phyloP scores from a whole-genome alignment of 2,113 vertebrate genomes.

The Tachycineta bicolor region DNA sequence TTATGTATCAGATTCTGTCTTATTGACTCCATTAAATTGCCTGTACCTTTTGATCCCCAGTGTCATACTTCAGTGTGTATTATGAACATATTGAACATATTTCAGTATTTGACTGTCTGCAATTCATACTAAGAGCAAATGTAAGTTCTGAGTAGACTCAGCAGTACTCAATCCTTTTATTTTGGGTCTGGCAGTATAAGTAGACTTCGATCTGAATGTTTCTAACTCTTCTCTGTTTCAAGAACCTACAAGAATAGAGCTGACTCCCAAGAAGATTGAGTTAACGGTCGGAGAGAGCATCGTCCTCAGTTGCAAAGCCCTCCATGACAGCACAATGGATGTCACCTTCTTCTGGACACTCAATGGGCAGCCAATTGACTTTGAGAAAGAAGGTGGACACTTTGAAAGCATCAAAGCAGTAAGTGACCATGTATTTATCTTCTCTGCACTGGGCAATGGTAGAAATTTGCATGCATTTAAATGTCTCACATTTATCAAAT shows the following conservation, averaged over 20 bases:
- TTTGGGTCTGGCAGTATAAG: neutral
- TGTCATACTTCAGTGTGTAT: neutral
- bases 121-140: neutral
- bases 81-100: neutral
- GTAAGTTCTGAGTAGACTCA: neutral
- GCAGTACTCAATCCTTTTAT: neutral
- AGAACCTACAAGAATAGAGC: constrained; percentile 94
- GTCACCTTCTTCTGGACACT: constrained; percentile 91
- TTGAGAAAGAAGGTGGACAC: constrained; percentile 89
- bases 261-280: constrained; percentile 88
- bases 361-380: constrained; percentile 87
- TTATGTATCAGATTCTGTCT: neutral
- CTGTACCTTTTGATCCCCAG: neutral
- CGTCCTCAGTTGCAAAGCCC: constrained; percentile 92
- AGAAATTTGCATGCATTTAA: neutral
- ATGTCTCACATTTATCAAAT: neutral
- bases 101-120: neutral
- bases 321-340: constrained; percentile 88
- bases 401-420: constrained; percentile 96
- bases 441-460: neutral
- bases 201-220: neutral
- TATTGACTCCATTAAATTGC: neutral
- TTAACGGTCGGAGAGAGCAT: constrained; percentile 94
- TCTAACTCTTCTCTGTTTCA: constrained; percentile 54
- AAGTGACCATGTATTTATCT: constrained; percentile 70